phyloP scores from a whole-genome alignment of 2,113 vertebrate genomes.

The Anthoscopus minutus region DNA sequence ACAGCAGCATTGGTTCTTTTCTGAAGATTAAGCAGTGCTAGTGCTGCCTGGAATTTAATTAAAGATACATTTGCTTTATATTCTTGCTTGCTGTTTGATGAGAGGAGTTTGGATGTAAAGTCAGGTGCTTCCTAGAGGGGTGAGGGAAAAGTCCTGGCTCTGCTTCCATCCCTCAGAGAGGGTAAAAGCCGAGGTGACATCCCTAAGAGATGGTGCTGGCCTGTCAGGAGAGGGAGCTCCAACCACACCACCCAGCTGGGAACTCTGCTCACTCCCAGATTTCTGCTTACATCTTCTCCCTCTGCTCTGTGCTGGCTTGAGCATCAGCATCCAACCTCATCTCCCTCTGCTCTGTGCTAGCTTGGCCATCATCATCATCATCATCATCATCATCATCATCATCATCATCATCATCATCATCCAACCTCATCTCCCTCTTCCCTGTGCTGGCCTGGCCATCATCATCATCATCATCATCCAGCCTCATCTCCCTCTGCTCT shows the following conservation, averaged over 20 bases:
- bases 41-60: background rate
- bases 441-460: no score
- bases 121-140: background rate
- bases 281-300: background rate
- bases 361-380: no score
- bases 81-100: background rate
- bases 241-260: background rate
- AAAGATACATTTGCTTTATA: background rate
- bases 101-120: background rate
- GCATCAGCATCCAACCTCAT: background rate
- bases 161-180: background rate
- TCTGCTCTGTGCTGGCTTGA: no score
- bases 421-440: no score
- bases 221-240: slow-evolving; percentile 47
- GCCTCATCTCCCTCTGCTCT: no score
- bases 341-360: background rate
- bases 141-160: background rate
- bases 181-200: background rate
- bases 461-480: no score
- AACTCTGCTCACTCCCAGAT: background rate
- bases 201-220: fast-evolving
- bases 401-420: no score
- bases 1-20: background rate
- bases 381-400: no score
- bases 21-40: background rate